These are phyloP conservation scores for Passer montanus DNA, from an alignment of 2,113 vertebrate genomes.

Conservation along the genomic window DNA sequence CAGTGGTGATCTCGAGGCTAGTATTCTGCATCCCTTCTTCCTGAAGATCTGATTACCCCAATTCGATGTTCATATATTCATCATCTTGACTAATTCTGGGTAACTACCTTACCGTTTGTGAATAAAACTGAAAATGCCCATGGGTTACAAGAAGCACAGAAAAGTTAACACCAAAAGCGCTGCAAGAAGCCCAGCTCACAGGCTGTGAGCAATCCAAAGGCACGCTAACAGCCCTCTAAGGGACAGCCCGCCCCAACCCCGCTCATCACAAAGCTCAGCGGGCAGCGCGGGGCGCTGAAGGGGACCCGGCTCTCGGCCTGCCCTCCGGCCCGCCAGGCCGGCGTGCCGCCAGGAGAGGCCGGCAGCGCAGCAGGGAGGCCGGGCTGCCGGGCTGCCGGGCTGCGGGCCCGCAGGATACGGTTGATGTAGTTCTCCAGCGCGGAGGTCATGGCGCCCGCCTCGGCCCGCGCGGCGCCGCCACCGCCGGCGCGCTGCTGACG, in stretches of 20 bases:
- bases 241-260: too few species aligned
- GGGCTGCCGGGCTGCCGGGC: too few species aligned
- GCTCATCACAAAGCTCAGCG: rapidly evolving
- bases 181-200: background rate
- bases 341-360: rapidly evolving
- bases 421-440: slow-evolving; percentile 83
- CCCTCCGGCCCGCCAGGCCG: background rate
- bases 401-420: slow-evolving; percentile 71
- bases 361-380: too few species aligned
- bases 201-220: background rate
- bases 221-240: rapidly evolving
- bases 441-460: slow-evolving; percentile 67
- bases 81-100: rapidly evolving
- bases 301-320: too few species aligned
- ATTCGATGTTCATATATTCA: background rate
- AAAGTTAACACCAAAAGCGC: background rate
- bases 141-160: rapidly evolving
- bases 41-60: background rate
- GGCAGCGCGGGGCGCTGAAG: rapidly evolving
- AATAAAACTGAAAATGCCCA: background rate
- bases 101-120: background rate
- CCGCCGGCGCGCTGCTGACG: background rate
- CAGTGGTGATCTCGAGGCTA: background rate
- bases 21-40: background rate
- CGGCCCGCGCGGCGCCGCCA: background rate